Percentiles rank a stretch among this genome's conserved stretches.
Conservation (phyloP, 1,140 invertebrate species). For the Bombus fervidus region DNA sequence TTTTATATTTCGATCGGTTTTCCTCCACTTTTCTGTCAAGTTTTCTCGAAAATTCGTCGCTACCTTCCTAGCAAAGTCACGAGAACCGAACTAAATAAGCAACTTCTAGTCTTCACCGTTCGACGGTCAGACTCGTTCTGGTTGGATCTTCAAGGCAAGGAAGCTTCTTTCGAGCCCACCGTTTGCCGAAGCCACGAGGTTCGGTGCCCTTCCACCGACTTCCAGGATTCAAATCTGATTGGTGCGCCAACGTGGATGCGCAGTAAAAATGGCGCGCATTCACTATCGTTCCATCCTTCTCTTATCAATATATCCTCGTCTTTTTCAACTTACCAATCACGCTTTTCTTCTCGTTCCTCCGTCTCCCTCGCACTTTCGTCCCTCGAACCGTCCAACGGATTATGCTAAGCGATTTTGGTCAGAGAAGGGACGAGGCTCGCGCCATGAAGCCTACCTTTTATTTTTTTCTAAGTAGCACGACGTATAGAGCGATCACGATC, state of each 20-base stretch:
- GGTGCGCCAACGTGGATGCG: conserved; percentile 78
- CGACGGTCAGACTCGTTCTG: conserved; percentile 71
- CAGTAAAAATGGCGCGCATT: conserved; percentile 75
- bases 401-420: conserved; percentile 73
- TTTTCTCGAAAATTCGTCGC: conserved; percentile 25
- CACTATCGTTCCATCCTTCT: background rate
- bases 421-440: conserved; percentile 58
- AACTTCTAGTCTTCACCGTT: conserved; percentile 41
- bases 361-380: conserved; percentile 4
- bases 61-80: background rate
- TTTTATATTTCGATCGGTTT: background rate
- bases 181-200: conserved; percentile 72
- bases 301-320: background rate
- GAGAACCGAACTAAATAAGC: background rate
- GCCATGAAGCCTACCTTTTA: conserved; percentile 54
- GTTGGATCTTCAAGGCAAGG: conserved; percentile 16
- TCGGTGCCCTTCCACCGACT: conserved; percentile 61
- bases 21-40: conserved; percentile 55
- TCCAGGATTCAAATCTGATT: conserved; percentile 78
- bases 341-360: conserved; percentile 10
- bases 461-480: conserved; percentile 62
- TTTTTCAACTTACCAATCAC: background rate
- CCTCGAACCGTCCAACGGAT: conserved; percentile 70
- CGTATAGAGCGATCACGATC: conserved; percentile 71
- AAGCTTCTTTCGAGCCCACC: conserved; percentile 16